Base-by-base conservation (phyloP, 2,113 vertebrate genomes). In the Lepus europaeus region DNA sequence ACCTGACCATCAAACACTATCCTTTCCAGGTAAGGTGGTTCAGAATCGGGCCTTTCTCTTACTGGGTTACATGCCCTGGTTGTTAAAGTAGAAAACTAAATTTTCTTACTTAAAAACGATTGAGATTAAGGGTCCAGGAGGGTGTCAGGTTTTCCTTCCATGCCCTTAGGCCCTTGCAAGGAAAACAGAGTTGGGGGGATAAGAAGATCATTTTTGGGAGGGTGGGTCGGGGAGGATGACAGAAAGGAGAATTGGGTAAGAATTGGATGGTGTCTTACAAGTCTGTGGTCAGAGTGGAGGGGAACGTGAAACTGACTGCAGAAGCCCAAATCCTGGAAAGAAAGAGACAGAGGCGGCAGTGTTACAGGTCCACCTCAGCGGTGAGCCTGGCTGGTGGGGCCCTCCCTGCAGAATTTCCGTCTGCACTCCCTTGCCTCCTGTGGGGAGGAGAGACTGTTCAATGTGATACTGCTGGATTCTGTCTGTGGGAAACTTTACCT, bases 1-100 rank as follows among this genome's bases (percentile, higher is more conserved):
- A 99, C 97, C 96, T 99, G 95, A 95, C 99, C 92, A 99, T 99
- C 95, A 99, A 99, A 87, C 99, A 99, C 97, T 99, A 99, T 91
- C 99, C 99, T 6, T 99, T 99, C 98, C 99, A 99, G 99, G 99
- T 99, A 97, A 97, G 98, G 70, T 70, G 19, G 8, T 20, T 61
- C 22, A 29, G 6, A 12, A 36, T 8, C 2, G 7, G 12, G 3
- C 22, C 31, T 6, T 19, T 6, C 27, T 56, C 4, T 23, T 27
- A 20, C 22, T 13, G 61, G 61, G 20, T 45, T 78, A 17, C 59
- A 5, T 31, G 13, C 27, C 80, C 73, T 22, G 56, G 49, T 77
- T 84, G 70, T 9, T 79, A 16, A 74, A 5, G 13, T 72, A 45
- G 56, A 25, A 53, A 76, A 72, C 25, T 59, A n/a, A 16, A 20